phyloP scores from a whole-genome alignment of 2,797 vertebrate species.

The Chaetodon trifasciatus region DNA sequence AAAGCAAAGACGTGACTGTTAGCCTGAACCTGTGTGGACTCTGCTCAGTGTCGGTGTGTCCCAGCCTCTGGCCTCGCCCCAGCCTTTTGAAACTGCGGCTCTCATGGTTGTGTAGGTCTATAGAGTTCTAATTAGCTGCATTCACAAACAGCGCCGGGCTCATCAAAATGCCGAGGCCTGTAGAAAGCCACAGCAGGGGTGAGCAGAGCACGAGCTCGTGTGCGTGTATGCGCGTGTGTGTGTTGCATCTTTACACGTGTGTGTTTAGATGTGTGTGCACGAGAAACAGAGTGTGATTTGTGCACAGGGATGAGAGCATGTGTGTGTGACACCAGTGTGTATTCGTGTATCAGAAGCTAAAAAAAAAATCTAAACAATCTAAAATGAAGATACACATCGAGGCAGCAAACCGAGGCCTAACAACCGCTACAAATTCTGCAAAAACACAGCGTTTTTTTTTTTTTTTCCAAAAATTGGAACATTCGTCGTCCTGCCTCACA shows the following conservation, averaged over 20 bases:
- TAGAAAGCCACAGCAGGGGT: slow-evolving; percentile 83
- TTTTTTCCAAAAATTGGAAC: slow-evolving; percentile 16
- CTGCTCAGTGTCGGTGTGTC: slow-evolving; percentile 29
- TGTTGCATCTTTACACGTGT: slow-evolving; percentile 31
- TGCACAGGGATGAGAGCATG: slow-evolving; percentile 33
- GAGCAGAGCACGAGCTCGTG: slow-evolving; percentile 48
- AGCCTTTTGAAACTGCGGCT: slow-evolving; percentile 66
- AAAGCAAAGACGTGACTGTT: slow-evolving; percentile 6
- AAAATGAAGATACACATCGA: slow-evolving; percentile 37
- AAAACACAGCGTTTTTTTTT: neutral
- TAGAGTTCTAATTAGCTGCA: slow-evolving; percentile 82
- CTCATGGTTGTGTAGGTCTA: slow-evolving; percentile 70
- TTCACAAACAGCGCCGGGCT: slow-evolving; percentile 80
- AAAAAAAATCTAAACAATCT: slow-evolving; percentile 30
- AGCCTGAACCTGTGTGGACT: slow-evolving; percentile 33
- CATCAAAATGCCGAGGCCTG: slow-evolving; percentile 82
- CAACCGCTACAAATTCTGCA: slow-evolving; percentile 37
- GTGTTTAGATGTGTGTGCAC: slow-evolving; percentile 37
- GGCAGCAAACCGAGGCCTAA: slow-evolving; percentile 39
- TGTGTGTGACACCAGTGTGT: slow-evolving; percentile 46
- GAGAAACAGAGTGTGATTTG: slow-evolving; percentile 51
- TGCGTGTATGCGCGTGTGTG: slow-evolving; percentile 22
- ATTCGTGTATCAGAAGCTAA: slow-evolving; percentile 42
- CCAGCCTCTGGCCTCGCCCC: slow-evolving; percentile 61
- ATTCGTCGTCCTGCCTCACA: slow-evolving; percentile 39